Percentiles rank a stretch among this genome's conserved stretches.
These are phyloP conservation scores for Drosophila asahinai DNA, from an alignment of 1,140 invertebrate species.

Conservation along the genomic window DNA sequence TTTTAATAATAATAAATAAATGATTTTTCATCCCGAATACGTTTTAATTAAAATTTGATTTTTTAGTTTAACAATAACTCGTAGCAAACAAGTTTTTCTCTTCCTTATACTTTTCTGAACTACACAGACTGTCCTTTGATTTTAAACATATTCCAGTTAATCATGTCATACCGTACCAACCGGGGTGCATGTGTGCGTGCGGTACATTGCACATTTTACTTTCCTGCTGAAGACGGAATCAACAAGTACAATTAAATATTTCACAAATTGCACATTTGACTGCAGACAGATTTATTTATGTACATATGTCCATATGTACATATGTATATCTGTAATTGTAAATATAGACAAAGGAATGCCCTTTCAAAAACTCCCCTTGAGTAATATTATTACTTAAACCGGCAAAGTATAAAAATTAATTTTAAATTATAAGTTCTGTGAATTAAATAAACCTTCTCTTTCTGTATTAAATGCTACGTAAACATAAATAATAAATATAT, in stretches of 20 bases:
- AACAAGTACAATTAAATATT: slow-evolving; percentile 13
- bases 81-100: no score
- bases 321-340: not conserved
- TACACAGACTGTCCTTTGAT: no score
- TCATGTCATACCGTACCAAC: not conserved
- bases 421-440: no score
- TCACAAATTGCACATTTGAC: not conserved
- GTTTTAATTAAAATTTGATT: no score
- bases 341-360: not conserved
- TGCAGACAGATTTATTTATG: not conserved
- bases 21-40: no score
- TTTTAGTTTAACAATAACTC: no score
- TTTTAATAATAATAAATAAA: no score
- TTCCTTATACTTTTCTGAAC: no score
- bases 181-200: not conserved
- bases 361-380: no score
- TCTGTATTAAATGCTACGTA: not conserved
- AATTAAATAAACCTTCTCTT: no score
- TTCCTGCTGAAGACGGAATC: slow-evolving; percentile 8
- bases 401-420: no score
- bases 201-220: slow-evolving; percentile 10
- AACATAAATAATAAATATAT: not conserved
- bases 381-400: no score
- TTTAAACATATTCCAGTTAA: not conserved
- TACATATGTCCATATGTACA: not conserved